Evolutionary conservation across 92 coral and sea anemone species (phyloP).

Genomic region (Epizoanthus stellaris): DNA sequence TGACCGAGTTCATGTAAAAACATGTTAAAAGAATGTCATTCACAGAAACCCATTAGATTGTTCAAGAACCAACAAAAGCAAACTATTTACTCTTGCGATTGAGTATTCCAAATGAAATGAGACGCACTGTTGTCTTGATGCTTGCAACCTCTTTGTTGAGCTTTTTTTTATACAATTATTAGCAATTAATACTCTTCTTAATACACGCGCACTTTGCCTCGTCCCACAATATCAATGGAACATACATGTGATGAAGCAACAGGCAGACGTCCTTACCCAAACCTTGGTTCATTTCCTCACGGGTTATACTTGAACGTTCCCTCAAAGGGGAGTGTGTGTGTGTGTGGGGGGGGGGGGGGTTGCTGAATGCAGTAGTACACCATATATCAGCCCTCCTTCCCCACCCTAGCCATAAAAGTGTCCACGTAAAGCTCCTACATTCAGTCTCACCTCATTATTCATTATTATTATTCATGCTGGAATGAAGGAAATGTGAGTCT

Average conservation of each 20-base stretch:
- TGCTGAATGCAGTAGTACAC: too few species aligned
- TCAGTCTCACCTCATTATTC: too few species aligned
- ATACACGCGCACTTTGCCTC: background rate
- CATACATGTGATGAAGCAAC: conserved; percentile 3
- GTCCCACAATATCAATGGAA: background rate
- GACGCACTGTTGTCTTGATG: background rate
- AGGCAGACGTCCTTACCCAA: background rate
- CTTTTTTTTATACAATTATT: too few species aligned
- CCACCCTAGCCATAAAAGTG: too few species aligned
- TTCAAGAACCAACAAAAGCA: conserved; percentile 10
- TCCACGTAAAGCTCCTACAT: too few species aligned
- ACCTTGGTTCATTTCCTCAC: background rate
- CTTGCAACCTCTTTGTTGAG: background rate
- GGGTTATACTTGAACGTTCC: too few species aligned
- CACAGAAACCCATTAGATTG: background rate
- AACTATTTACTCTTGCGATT: background rate
- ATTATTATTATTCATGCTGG: too few species aligned
- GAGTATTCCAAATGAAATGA: background rate
- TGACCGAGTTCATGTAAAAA: background rate
- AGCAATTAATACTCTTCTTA: background rate
- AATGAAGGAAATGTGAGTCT: too few species aligned
- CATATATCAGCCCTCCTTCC: too few species aligned
- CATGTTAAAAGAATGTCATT: background rate
- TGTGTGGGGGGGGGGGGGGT: too few species aligned
- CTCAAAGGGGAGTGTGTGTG: too few species aligned